A percentile compares a stretch with the other conserved stretches of the same genome.
phyloP scores from a whole-genome alignment of 2,888 invertebrate species.

The Cetonia aurata region DNA sequence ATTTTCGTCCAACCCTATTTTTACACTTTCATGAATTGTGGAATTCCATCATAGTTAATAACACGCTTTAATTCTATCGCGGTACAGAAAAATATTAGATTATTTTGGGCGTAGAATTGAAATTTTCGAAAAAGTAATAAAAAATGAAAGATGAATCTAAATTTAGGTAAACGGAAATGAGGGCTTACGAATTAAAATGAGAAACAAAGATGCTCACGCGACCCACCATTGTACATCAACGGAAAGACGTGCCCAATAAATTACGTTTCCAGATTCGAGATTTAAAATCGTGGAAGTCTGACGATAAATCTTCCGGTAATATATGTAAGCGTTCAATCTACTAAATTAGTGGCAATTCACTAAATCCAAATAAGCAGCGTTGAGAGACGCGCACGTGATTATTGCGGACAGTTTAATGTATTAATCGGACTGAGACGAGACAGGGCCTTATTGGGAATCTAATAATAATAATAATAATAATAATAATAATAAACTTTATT shows the following conservation, averaged over 20 bases:
- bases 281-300: conserved; percentile 15
- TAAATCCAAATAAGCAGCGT: conserved; percentile 45
- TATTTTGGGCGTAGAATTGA: conserved; percentile 5
- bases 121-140: not conserved
- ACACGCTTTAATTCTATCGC: conserved; percentile 44
- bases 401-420: conserved; percentile 47
- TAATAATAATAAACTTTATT: too few relatives aligned
- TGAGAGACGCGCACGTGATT: conserved; percentile 42
- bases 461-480: too few relatives aligned
- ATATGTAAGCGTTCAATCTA: conserved; percentile 35
- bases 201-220: not conserved
- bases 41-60: conserved; percentile 44
- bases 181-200: too few relatives aligned
- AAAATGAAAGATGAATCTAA: too few relatives aligned
- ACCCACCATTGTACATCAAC: not conserved
- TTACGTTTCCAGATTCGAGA: conserved; percentile 11
- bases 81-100: conserved; percentile 33
- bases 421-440: conserved; percentile 47
- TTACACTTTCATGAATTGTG: conserved; percentile 46
- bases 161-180: too few relatives aligned
- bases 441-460: conserved; percentile 50
- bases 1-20: conserved; percentile 43
- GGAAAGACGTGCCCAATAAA: not conserved
- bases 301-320: conserved; percentile 35
- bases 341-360: conserved; percentile 48